These are phyloP conservation scores for Pterophyllum scalare DNA, from an alignment of 2,113 vertebrate species.

Conservation along the genomic window DNA sequence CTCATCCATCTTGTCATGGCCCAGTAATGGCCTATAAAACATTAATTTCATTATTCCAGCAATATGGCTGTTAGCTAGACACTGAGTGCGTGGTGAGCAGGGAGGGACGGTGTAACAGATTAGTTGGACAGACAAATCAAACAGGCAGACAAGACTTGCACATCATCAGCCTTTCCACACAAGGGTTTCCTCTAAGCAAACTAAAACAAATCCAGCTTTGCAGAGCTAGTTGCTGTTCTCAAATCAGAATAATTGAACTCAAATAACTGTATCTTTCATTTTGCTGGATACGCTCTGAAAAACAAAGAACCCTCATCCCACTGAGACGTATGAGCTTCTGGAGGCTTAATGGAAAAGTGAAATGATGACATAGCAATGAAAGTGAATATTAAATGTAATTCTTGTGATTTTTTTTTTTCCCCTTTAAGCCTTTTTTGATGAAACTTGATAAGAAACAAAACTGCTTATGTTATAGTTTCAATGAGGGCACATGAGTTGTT, in stretches of 20 bases:
- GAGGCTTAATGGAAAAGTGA: constrained; percentile 20
- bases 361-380: constrained; percentile 18
- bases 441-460: constrained; percentile 27
- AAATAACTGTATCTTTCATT: constrained; percentile 18
- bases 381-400: constrained; percentile 6
- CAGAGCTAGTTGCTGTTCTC: background rate
- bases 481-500: background rate
- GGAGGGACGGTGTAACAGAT: constrained; percentile 36
- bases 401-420: background rate
- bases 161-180: constrained; percentile 12
- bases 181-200: constrained; percentile 1
- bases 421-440: background rate
- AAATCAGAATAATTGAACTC: constrained; percentile 22
- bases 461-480: background rate
- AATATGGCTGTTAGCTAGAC: constrained; percentile 55
- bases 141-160: background rate
- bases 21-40: constrained; percentile 77
- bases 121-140: constrained; percentile 41
- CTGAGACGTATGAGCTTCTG: background rate
- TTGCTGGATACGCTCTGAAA: background rate
- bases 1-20: constrained; percentile 54
- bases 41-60: constrained; percentile 75
- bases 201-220: background rate
- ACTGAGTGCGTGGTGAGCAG: constrained; percentile 15
- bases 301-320: constrained; percentile 20